Evolutionary conservation across 1,140 invertebrate species (phyloP).

Genomic region (Microvelia longipes): DNA sequence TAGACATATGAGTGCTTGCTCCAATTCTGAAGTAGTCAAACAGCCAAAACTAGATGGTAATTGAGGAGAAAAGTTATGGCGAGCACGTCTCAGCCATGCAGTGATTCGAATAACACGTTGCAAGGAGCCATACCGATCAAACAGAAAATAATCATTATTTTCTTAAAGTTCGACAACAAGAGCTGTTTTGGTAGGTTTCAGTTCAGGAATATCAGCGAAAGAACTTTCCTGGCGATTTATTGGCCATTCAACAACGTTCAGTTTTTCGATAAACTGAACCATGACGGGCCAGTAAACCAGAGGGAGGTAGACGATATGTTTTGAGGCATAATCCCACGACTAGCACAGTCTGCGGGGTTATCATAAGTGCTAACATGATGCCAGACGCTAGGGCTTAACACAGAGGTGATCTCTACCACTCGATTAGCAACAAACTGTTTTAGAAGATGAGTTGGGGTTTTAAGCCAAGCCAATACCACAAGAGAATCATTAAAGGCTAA

Average conservation of each 20-base stretch:
- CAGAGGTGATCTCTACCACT: neutral
- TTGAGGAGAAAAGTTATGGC: no score
- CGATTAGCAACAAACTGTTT: constrained; percentile 12
- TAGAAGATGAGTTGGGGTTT: constrained; percentile 14
- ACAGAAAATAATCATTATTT: neutral
- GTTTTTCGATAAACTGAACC: no score
- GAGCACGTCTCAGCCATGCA: neutral
- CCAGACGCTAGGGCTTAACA: neutral
- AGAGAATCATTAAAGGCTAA: constrained; percentile 25
- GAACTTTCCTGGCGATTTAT: no score
- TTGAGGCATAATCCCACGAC: neutral
- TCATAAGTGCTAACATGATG: neutral
- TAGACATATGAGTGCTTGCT: neutral
- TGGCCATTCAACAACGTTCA: no score
- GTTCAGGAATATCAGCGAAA: neutral
- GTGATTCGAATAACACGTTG: neutral
- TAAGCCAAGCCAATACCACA: constrained; percentile 23
- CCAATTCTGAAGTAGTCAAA: no score
- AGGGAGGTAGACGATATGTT: neutral
- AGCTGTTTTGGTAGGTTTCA: neutral
- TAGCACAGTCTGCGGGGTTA: neutral
- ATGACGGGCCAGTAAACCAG: neutral
- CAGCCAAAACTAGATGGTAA: no score
- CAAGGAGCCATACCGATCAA: neutral
- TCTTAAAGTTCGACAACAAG: neutral